Evolutionary conservation across 2,797 vertebrate species (phyloP).

Genomic region (Argentina silus): DNA sequence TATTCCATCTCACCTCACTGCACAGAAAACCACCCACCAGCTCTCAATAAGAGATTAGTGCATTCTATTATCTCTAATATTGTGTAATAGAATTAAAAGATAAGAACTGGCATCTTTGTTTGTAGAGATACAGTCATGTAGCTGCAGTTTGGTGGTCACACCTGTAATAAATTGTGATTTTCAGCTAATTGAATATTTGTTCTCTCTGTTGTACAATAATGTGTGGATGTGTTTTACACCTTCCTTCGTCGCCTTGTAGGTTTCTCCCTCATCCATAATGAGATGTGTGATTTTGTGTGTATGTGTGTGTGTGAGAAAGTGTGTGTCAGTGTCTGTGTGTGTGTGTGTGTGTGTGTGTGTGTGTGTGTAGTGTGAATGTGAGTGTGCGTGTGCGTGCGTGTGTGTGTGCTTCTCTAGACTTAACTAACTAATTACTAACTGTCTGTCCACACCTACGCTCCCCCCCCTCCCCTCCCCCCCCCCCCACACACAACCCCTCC

Average conservation of each 20-base stretch:
- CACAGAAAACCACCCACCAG: slow-evolving; percentile 35
- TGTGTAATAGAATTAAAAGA: not conserved
- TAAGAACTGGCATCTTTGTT: not conserved
- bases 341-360: too few species aligned
- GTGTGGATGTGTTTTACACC: not conserved
- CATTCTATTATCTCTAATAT: not conserved
- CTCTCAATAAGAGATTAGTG: not conserved
- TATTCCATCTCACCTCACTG: slow-evolving; percentile 53
- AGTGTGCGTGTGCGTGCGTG: too few species aligned
- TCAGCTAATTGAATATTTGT: too few species aligned
- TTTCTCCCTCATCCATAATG: not conserved
- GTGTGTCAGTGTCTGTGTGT: too few species aligned
- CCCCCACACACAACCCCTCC: slow-evolving; percentile 36
- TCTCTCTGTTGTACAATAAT: too few species aligned
- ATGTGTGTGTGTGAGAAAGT: too few species aligned
- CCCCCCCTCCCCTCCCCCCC: slow-evolving; percentile 21
- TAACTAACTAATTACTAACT: slow-evolving; percentile 41
- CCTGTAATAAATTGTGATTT: too few species aligned
- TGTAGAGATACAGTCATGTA: not conserved
- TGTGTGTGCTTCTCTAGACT: not conserved
- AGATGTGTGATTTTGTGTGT: not conserved
- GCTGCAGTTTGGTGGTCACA: too few species aligned
- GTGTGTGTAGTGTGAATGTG: too few species aligned
- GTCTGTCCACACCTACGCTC: slow-evolving; percentile 33
- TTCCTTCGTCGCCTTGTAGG: not conserved